Evolutionary conservation across 2,888 invertebrate genomes (phyloP).

Genomic region (Bursaphelenchus okinawaensis): DNA sequence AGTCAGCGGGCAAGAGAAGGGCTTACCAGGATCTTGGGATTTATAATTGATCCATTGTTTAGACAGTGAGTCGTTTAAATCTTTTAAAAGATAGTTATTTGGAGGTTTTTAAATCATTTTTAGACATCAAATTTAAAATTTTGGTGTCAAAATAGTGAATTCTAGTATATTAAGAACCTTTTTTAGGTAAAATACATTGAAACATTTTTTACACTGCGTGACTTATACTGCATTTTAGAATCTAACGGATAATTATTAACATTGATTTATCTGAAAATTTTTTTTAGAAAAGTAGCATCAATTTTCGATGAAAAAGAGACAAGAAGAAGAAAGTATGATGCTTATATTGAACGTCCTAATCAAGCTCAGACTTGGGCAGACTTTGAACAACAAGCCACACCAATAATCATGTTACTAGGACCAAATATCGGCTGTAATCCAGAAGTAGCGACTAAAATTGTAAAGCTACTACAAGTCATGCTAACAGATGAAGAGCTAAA

Average conservation of each 20-base stretch:
- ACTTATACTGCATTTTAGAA: too few species aligned
- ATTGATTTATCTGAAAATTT: too few species aligned
- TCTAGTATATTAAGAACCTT: too few species aligned
- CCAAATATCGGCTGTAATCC: neutral
- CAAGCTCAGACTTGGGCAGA: neutral
- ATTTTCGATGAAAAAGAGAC: neutral
- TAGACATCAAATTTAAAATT: too few species aligned
- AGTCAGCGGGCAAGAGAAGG: slow-evolving; percentile 35
- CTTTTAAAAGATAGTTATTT: neutral
- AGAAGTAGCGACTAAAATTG: neutral
- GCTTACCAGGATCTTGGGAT: slow-evolving; percentile 40
- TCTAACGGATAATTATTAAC: too few species aligned
- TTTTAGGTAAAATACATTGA: too few species aligned
- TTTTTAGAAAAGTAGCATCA: neutral
- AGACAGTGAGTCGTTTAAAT: slow-evolving; percentile 13
- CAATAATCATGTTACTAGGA: neutral
- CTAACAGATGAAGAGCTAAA: neutral
- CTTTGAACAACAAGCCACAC: neutral
- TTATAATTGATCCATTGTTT: slow-evolving; percentile 40
- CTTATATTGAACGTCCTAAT: neutral
- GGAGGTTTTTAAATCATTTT: too few species aligned
- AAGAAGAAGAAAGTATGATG: neutral
- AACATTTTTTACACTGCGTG: too few species aligned
- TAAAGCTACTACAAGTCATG: neutral
- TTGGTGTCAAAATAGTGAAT: too few species aligned